Evolutionary conservation across 1,140 invertebrate species (phyloP).

Genomic region (Zaprionus tsacasi): DNA sequence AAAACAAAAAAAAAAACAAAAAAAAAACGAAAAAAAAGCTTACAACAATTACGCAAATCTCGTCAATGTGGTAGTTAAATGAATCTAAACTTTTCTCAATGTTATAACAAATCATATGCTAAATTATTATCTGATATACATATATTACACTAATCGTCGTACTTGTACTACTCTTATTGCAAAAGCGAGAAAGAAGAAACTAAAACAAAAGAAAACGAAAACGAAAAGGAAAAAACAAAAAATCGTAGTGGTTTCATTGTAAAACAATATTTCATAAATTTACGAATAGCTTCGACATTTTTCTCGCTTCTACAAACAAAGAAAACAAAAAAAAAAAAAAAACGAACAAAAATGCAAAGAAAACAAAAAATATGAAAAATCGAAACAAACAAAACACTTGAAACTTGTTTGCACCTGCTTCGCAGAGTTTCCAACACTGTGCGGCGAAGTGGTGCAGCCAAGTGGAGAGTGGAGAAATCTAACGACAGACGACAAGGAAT

Average conservation of each 20-base stretch:
- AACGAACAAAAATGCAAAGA: slow-evolving; percentile 4
- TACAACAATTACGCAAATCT: slow-evolving; percentile 63
- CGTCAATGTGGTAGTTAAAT: slow-evolving; percentile 83
- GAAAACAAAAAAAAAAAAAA: slow-evolving; percentile 37
- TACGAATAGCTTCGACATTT: slow-evolving; percentile 54
- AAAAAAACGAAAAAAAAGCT: slow-evolving; percentile 42
- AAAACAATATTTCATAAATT: slow-evolving; percentile 78
- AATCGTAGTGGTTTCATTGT: slow-evolving; percentile 83
- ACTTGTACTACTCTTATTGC: slow-evolving; percentile 30
- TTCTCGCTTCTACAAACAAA: slow-evolving; percentile 55
- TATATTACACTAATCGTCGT: slow-evolving; percentile 48
- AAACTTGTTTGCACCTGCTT: slow-evolving; percentile 5
- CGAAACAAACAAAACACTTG: slow-evolving; percentile 26
- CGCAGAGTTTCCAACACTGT: slow-evolving; percentile 11
- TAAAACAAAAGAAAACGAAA: slow-evolving; percentile 36
- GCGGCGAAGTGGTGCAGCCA: slow-evolving; percentile 17
- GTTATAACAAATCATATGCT: slow-evolving; percentile 68
- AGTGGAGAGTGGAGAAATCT: slow-evolving; percentile 1
- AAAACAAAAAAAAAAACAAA: slow-evolving; percentile 30
- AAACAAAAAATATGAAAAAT: slow-evolving; percentile 30
- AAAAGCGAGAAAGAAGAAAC: slow-evolving; percentile 27
- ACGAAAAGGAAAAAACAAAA: slow-evolving; percentile 57
- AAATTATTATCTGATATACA: slow-evolving; percentile 41
- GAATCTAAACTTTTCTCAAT: slow-evolving; percentile 82
- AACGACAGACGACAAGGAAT: neutral